These are phyloP conservation scores for Chloroceryle amazona DNA, from an alignment of 2,797 vertebrate species.

Conservation along the genomic window DNA sequence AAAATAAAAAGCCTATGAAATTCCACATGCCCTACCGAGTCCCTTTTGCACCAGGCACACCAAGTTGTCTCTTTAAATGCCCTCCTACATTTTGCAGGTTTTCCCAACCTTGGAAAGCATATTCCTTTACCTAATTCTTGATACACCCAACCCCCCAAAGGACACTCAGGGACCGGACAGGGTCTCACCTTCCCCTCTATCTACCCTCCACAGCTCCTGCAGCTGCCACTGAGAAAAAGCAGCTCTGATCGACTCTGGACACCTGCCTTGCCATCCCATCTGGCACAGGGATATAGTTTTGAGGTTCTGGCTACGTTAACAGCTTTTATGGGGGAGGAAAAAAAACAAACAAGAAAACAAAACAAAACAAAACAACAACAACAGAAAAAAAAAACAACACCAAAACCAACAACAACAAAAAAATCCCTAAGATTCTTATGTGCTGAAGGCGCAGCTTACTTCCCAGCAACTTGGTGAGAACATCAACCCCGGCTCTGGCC, in stretches of 20 bases:
- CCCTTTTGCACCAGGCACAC: neutral
- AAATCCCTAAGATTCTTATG: neutral
- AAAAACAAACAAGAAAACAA: accelerated
- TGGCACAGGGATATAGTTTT: accelerated
- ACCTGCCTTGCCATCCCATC: neutral
- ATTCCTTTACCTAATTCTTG: neutral
- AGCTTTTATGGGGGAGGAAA: neutral
- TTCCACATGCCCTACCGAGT: accelerated
- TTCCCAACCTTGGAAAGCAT: neutral
- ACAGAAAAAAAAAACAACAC: too few species aligned
- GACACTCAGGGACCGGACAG: neutral
- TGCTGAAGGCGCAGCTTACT: neutral
- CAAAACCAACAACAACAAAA: too few species aligned
- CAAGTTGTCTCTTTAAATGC: neutral
- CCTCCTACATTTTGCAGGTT: neutral
- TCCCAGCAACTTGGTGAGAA: neutral
- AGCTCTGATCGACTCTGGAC: neutral
- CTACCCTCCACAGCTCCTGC: neutral
- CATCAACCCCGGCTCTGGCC: neutral
- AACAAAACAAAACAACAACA: neutral
- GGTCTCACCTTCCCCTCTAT: neutral
- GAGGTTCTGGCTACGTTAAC: neutral
- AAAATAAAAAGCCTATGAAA: neutral
- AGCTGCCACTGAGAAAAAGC: neutral
- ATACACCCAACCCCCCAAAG: accelerated